phyloP scores from a whole-genome alignment of 2,797 vertebrate genomes.

The Callimico goeldii region DNA sequence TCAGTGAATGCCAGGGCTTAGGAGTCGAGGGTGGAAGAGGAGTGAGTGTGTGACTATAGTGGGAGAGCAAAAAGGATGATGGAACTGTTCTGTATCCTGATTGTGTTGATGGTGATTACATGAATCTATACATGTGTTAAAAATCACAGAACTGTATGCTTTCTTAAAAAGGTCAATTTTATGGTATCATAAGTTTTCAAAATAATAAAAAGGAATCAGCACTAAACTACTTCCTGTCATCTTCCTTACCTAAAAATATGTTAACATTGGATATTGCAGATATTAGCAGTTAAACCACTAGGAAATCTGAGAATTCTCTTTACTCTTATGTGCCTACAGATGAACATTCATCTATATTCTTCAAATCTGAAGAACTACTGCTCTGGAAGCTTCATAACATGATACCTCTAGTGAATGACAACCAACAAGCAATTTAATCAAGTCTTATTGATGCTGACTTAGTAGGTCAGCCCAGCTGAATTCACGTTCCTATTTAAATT shows the following conservation, averaged over 20 bases:
- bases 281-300: background rate
- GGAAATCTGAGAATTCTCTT: background rate
- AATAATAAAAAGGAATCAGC: background rate
- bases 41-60: background rate
- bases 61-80: background rate
- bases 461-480: background rate
- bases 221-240: background rate
- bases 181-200: background rate
- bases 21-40: accelerated
- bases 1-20: background rate
- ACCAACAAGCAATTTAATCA: background rate
- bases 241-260: background rate
- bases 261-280: slow-evolving; percentile 11
- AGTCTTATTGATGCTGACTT: background rate
- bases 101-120: background rate
- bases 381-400: background rate
- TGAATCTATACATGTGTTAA: background rate
- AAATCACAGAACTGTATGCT: background rate
- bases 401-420: background rate
- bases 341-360: background rate
- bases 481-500: background rate
- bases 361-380: background rate
- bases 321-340: background rate
- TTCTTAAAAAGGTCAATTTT: background rate
- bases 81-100: background rate